Percentiles rank a stretch among this genome's conserved stretches.
phyloP scores from a whole-genome alignment of 1,140 invertebrate species.

The Trachelipus rathkii region DNA sequence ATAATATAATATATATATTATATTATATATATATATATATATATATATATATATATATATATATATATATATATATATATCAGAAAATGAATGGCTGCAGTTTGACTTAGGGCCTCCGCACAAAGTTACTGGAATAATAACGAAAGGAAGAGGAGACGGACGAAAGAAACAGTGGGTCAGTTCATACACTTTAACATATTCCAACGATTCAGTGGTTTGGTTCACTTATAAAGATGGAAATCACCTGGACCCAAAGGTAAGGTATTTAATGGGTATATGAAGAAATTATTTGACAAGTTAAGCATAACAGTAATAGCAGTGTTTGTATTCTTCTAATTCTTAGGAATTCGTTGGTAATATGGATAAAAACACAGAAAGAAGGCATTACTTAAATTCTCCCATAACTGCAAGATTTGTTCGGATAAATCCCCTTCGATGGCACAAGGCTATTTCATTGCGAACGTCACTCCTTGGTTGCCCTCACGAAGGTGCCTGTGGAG shows the following conservation, averaged over 20 bases:
- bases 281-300: neutral
- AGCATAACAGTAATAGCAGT: neutral
- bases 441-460: constrained; percentile 55
- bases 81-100: constrained; percentile 59
- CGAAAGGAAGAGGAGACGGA: constrained; percentile 58
- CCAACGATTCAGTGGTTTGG: constrained; percentile 58
- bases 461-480: constrained; percentile 57
- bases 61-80: constrained; percentile 19
- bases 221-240: constrained; percentile 59
- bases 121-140: constrained; percentile 56
- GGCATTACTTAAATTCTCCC: constrained; percentile 58
- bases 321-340: neutral
- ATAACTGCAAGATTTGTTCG: constrained; percentile 57
- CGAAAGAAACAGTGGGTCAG: constrained; percentile 57
- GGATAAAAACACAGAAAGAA: constrained; percentile 55
- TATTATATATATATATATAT: neutral
- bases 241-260: constrained; percentile 57
- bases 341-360: constrained; percentile 59
- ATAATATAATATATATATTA: constrained; percentile 3
- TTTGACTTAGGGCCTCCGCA: constrained; percentile 59
- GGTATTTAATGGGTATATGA: neutral
- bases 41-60: constrained; percentile 17
- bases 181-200: constrained; percentile 57
- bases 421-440: constrained; percentile 57
- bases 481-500: constrained; percentile 53